Evolutionary conservation across 2,113 vertebrate genomes (phyloP), one percentile per base, ranked within the genome.

Genomic region (Osmerus mordax): DNA sequence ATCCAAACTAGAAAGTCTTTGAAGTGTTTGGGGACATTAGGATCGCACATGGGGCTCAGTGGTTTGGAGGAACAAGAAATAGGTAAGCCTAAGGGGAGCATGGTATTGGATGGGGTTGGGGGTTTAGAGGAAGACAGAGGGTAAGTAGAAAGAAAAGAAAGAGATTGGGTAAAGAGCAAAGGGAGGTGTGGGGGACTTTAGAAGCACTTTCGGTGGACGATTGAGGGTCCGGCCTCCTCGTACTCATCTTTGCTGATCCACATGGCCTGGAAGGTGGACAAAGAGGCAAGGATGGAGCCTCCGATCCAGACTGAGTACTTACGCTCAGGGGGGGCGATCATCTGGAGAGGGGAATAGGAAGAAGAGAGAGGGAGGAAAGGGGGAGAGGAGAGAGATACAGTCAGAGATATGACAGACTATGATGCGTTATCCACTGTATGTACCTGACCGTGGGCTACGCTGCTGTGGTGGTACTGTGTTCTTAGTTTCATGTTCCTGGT

Each of bases 181-280:
- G 36, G 16, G 15, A 18, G 4, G n/a, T 23, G 36, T 18, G 25
- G 52, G 58, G 69, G 18, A 47, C 6, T 78, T 92, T 91, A 95
- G 92, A 96, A 95, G 89, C 95, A 96, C 86, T 96, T 96, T 87
- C 95, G 89, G 90, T 96, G 94, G 74, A 96, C 94, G 19, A 96
- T 96, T 71, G 94, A 96, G 16, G 95, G 95, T 11, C 95, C 95
- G 0, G 95, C 93, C 75, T 96, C 95, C 13, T 95, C 94, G 0
- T 96, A 96, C 78, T 96, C 95, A 0, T 93, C 94, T 83, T 96
- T 96, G 93, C 93, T 96, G 92, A 96, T 96, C 95, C 94, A 96
- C 94, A 95, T 96, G 89, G 95, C 94, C 91, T 95, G 94, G 90
- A 95, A 95, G 88, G 95, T 95, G 86, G 95, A 96, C 61, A 96